Evolutionary conservation across 1,140 invertebrate genomes (phyloP), one percentile per base, ranked within the genome.

Genomic region (Magallana ariakensis): DNA sequence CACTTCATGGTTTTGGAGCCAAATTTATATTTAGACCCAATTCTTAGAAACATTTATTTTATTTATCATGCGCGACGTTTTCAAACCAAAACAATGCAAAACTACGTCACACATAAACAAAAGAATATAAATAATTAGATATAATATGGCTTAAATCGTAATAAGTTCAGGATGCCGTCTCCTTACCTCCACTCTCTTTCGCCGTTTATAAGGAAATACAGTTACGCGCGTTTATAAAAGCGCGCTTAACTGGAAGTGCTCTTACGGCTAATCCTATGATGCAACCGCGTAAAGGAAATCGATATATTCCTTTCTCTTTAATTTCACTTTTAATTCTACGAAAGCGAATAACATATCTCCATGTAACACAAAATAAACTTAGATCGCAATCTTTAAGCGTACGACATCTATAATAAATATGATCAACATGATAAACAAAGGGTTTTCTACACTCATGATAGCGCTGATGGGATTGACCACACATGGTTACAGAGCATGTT

Each of bases 251-350:
- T n/a, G n/a, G n/a, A n/a, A n/a, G n/a, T n/a, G n/a, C n/a, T n/a
- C n/a, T n/a, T n/a, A n/a, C n/a, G n/a, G n/a, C n/a, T 75, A 26
- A 33, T 26, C 33, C 66, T 33, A 75, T 75, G 66, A 75, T 75
- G 66, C 66, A 75, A 75, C 22, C 66, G 33, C 3, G 13, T 26
- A 4, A 33, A 26, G 9, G 9, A 19, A n/a, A 66, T 62, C 13
- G 60, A n/a, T 7, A 13, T 5, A 26, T 5, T 4, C 11, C 2
- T 11, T 13, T 3, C 13, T 33, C 22, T 26, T 75, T 13, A 8
- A 26, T 9, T 13, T 46, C 22, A 33, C 22, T 75, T 26, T 13
- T 26, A 26, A 75, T 66, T 66, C 9, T n/a, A 7, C 9, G 33
- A 70, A 22, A 19, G 11, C 19, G 7, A 19, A 70, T 22, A 11